A percentile compares a stretch with the other conserved stretches of the same genome.
These are phyloP conservation scores for Pteropus alecto DNA, from an alignment of 2,113 vertebrate species.

Conservation along the genomic window DNA sequence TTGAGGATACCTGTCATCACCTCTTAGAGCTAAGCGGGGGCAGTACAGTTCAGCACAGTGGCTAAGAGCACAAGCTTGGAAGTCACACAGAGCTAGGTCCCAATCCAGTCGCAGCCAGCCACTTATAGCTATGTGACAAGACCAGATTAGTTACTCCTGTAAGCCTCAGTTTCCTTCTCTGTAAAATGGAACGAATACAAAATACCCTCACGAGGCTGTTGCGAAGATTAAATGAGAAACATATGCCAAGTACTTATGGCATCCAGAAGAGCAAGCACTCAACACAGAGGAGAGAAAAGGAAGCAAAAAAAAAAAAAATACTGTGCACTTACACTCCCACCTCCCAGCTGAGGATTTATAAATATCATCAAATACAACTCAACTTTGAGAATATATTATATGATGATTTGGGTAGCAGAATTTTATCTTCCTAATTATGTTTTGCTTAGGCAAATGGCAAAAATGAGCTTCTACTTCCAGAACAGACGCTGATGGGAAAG, in stretches of 20 bases:
- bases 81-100: not conserved
- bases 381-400: conserved; percentile 70
- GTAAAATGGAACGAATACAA: conserved; percentile 12
- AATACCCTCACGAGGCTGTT: not conserved
- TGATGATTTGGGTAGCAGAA: conserved; percentile 66
- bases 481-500: conserved; percentile 50
- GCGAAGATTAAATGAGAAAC: conserved; percentile 30
- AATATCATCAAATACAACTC: conserved; percentile 74
- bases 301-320: conserved; percentile 50
- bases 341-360: conserved; percentile 64
- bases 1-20: not conserved
- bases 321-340: conserved; percentile 35
- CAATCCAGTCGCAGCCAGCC: not conserved
- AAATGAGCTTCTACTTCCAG: conserved; percentile 70
- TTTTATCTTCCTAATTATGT: conserved; percentile 71
- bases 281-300: not conserved
- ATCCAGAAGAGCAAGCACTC: conserved; percentile 24
- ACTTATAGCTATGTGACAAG: not conserved
- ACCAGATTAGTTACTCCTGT: not conserved
- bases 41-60: not conserved
- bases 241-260: conserved; percentile 32
- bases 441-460: conserved; percentile 72
- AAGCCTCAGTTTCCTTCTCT: not conserved
- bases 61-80: not conserved
- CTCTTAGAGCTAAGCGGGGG: not conserved